A percentile compares a stretch with the other conserved stretches of the same genome.
phyloP scores from a whole-genome alignment of 2,888 invertebrate species.

The Hydroisotoma schaefferi region DNA sequence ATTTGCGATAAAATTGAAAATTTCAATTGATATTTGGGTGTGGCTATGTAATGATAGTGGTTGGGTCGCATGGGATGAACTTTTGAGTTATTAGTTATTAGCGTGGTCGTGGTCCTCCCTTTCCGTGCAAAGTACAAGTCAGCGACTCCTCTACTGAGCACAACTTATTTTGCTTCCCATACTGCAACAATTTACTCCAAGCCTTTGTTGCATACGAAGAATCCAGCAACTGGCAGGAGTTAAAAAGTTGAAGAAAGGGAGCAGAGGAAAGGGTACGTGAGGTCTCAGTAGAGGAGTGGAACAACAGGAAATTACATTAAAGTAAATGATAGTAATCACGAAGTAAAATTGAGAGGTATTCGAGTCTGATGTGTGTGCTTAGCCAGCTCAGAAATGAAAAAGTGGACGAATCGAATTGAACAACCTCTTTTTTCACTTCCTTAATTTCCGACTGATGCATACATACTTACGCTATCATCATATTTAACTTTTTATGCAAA shows the following conservation, averaged over 20 bases:
- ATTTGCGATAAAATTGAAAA: conserved; percentile 9
- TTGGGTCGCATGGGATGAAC: not conserved
- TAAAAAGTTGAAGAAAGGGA: too few relatives aligned
- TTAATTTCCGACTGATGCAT: too few relatives aligned
- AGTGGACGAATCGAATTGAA: too few relatives aligned
- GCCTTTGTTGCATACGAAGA: not conserved
- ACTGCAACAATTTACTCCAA: too few relatives aligned
- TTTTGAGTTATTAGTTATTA: conserved; percentile 6
- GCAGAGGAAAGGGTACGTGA: conserved; percentile 39
- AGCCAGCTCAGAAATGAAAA: conserved; percentile 13
- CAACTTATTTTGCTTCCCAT: not conserved
- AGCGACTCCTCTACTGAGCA: not conserved
- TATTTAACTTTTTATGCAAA: too few relatives aligned
- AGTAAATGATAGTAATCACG: conserved; percentile 41
- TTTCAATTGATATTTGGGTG: conserved; percentile 13
- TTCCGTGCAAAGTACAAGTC: conserved; percentile 13
- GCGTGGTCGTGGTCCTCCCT: not conserved
- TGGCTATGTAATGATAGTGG: conserved; percentile 17
- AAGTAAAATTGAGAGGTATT: conserved; percentile 36
- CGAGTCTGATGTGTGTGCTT: conserved; percentile 15
- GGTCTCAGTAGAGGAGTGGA: conserved; percentile 40
- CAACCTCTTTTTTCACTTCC: too few relatives aligned
- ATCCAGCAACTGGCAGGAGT: not conserved
- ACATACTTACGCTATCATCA: too few relatives aligned
- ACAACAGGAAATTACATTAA: conserved; percentile 43